Base-by-base conservation (phyloP, 2,113 vertebrate species). In the Lepus americanus region DNA sequence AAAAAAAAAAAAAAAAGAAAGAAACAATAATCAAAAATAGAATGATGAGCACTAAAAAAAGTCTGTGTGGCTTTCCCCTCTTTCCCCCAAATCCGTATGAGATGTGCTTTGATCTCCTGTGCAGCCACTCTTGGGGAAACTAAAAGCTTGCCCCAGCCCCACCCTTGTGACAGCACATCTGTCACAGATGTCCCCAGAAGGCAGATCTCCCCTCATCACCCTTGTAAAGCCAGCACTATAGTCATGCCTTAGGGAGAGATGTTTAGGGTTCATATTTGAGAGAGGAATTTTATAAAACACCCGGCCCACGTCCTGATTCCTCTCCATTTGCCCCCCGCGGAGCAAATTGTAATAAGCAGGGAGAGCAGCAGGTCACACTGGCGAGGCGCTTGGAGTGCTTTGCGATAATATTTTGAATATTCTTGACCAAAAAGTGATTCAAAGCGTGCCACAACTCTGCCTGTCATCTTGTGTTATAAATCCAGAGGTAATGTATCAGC, bases 381-480 rank as follows among this genome's bases (percentile, higher is more conserved):
- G 44, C 8, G 9, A 22, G 81, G 55, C 69, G 64, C 51, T 89
- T 74, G 4, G 20, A 73, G 7, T 79, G 53, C 63, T 86, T 93
- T 31, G 92, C 88, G 94, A 61, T 89, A 7, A 44, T 44, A 25
- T 9, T 84, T 87, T 25, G 89, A 0, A 85, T 9, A 27, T 86
- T 89, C 49, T 76, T 73, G 76, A 94, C 67, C 89, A 78, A 92
- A 90, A 95, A 97, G 61, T 49, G 81, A 88, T 97, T 89, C 66
- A 67, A 95, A 97, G 88, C 19, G 61, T 3, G 31, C 19, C 29
- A 77, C 29, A 97, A 19, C 3, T 55, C 27, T 95, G 59, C 36
- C 13, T 89, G 63, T 94, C 22, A 3, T 55, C 49, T 82, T 92
- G 84, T 89, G 29, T 84, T 77, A 23, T 64, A 72, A 83, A 88